Conservation (phyloP, 2,113 vertebrate species). For the Actenoides hombroni region DNA sequence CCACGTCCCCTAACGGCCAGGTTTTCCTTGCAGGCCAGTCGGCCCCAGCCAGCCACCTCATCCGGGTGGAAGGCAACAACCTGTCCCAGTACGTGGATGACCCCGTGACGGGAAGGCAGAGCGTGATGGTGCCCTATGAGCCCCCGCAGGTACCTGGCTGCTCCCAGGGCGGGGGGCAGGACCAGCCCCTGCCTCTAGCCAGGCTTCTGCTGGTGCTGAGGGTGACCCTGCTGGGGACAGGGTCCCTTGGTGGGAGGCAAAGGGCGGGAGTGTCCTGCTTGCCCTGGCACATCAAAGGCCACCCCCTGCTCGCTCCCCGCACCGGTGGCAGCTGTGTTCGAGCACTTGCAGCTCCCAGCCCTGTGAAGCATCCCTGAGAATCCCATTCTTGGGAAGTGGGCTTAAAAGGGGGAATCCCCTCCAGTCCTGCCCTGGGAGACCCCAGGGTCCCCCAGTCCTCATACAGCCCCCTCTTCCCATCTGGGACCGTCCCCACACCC, state of each 20-base stretch:
- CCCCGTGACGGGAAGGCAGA: constrained; percentile 91
- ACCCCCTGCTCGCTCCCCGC: accelerated
- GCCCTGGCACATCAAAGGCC: not conserved
- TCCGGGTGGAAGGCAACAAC: constrained; percentile 95
- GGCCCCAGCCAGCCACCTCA: constrained; percentile 94
- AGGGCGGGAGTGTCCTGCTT: not conserved
- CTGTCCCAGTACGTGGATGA: constrained; percentile 94
- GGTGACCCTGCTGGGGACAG: accelerated
- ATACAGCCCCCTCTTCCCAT: not conserved
- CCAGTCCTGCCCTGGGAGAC: not conserved
- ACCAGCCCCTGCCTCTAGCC: not conserved
- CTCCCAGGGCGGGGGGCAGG: accelerated
- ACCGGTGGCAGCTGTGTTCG: accelerated
- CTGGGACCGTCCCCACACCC: not conserved
- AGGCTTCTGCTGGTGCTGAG: not conserved
- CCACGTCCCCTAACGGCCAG: not conserved
- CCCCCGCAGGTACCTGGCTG: constrained; percentile 85
- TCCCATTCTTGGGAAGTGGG: accelerated
- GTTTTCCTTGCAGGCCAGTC: constrained; percentile 81
- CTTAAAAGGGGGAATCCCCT: not conserved
- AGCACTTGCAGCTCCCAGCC: not conserved
- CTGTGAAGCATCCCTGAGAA: not conserved
- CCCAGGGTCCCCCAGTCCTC: not conserved
- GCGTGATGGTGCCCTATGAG: constrained; percentile 92
- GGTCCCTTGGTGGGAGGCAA: not conserved